Conservation (phyloP, 2,888 invertebrate genomes). For the Nasonovia ribisnigri region DNA sequence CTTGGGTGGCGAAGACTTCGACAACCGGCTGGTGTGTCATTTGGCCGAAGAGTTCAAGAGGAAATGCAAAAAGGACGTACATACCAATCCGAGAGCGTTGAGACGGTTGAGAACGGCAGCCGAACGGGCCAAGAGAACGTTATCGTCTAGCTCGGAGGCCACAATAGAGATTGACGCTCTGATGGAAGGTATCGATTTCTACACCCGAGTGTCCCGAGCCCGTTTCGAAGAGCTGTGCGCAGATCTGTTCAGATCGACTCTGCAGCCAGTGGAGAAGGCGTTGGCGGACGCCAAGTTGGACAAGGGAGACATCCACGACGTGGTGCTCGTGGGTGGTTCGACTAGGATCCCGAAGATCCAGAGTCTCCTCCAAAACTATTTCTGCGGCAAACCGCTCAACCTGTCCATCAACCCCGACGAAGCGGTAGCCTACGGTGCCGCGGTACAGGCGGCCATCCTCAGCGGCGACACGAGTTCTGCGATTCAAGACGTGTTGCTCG, state of each 20-base stretch:
- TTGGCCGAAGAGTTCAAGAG: slow-evolving; percentile 75
- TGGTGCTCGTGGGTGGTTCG: slow-evolving; percentile 85
- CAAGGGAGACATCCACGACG: slow-evolving; percentile 81
- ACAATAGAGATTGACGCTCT: slow-evolving; percentile 73
- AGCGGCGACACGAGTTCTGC: slow-evolving; percentile 74
- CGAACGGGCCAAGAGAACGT: slow-evolving; percentile 73
- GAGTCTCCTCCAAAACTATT: slow-evolving; percentile 79
- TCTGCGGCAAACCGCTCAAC: slow-evolving; percentile 77
- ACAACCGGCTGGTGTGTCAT: slow-evolving; percentile 74
- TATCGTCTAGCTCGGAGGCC: slow-evolving; percentile 73
- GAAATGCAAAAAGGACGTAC: slow-evolving; percentile 72
- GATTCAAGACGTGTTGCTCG: slow-evolving; percentile 80
- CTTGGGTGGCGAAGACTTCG: slow-evolving; percentile 80
- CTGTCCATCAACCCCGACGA: slow-evolving; percentile 85
- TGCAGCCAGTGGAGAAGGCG: slow-evolving; percentile 84
- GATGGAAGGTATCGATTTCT: slow-evolving; percentile 73
- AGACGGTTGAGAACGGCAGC: slow-evolving; percentile 73
- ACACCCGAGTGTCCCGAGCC: slow-evolving; percentile 80
- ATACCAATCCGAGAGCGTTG: slow-evolving; percentile 71
- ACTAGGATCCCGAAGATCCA: slow-evolving; percentile 86
- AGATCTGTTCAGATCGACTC: slow-evolving; percentile 79
- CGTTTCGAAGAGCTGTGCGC: slow-evolving; percentile 82
- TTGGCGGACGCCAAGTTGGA: slow-evolving; percentile 83
- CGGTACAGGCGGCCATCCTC: slow-evolving; percentile 80
- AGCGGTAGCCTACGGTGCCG: slow-evolving; percentile 84